Conservation (phyloP, 2,888 invertebrate genomes). For the Drosophila mimetica region DNA sequence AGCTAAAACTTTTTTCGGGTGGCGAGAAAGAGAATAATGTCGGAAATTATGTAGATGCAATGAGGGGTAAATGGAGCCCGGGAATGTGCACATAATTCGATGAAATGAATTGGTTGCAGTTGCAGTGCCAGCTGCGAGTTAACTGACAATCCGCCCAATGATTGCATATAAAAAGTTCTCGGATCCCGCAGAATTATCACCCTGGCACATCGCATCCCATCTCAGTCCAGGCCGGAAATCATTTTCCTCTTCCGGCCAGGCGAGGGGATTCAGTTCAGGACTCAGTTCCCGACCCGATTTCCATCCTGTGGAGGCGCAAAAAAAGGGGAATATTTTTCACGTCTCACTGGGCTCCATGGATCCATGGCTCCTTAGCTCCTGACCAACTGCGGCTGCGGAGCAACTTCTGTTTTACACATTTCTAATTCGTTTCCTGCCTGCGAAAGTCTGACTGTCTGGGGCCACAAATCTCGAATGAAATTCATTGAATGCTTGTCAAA, state of each 20-base stretch:
- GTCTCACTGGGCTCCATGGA: conserved; percentile 16
- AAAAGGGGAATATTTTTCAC: conserved; percentile 43
- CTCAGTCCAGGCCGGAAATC: conserved; percentile 32
- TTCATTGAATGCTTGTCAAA: conserved; percentile 79
- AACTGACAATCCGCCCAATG: conserved; percentile 58
- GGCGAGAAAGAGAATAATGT: conserved; percentile 52
- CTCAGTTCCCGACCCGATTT: conserved; percentile 66
- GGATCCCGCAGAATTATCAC: conserved; percentile 36
- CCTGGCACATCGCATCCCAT: conserved; percentile 18
- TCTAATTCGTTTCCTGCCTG: conserved; percentile 69
- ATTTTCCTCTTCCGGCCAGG: conserved; percentile 39
- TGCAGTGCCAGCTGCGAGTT: conserved; percentile 28
- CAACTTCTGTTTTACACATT: conserved; percentile 79
- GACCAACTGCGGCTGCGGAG: conserved; percentile 65
- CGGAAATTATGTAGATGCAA: conserved; percentile 52
- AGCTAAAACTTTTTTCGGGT: conserved; percentile 31
- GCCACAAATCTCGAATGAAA: conserved; percentile 76
- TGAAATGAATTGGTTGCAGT: conserved; percentile 44
- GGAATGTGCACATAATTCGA: conserved; percentile 28
- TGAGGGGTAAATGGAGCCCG: conserved; percentile 14
- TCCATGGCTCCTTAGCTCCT: conserved; percentile 1
- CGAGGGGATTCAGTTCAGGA: conserved; percentile 50
- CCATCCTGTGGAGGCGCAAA: conserved; percentile 56
- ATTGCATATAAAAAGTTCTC: conserved; percentile 59
- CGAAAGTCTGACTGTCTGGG: conserved; percentile 24